A percentile compares a stretch with the other conserved stretches of the same genome.
Conservation (phyloP, 2,888 invertebrate genomes). For the Zygaena filipendulae region DNA sequence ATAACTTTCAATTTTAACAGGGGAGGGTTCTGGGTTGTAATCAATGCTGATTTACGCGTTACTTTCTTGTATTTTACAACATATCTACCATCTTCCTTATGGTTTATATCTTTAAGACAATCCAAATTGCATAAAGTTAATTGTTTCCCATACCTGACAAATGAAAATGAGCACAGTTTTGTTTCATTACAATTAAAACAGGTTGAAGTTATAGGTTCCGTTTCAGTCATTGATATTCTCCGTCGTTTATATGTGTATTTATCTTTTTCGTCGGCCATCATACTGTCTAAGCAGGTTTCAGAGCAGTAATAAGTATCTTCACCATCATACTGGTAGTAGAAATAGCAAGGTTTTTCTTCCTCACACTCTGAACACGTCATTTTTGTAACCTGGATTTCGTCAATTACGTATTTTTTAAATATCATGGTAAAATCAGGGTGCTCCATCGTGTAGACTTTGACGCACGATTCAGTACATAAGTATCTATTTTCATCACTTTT, state of each 20-base stretch:
- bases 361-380: slow-evolving; percentile 51
- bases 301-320: slow-evolving; percentile 65
- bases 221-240: slow-evolving; percentile 53
- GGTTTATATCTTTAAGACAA: slow-evolving; percentile 66
- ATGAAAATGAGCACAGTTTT: slow-evolving; percentile 53
- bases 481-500: slow-evolving; percentile 35
- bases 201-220: slow-evolving; percentile 27
- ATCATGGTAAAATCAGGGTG: slow-evolving; percentile 36
- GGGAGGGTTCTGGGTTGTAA: slow-evolving; percentile 27
- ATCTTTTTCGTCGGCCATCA: slow-evolving; percentile 63
- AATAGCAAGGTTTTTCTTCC: slow-evolving; percentile 48
- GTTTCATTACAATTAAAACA: slow-evolving; percentile 63
- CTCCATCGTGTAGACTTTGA: slow-evolving; percentile 44
- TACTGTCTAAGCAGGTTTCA: slow-evolving; percentile 57
- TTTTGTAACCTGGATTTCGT: slow-evolving; percentile 38
- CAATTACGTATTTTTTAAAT: slow-evolving; percentile 44
- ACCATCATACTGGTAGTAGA: slow-evolving; percentile 53
- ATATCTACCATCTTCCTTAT: slow-evolving; percentile 44
- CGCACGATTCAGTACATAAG: slow-evolving; percentile 61
- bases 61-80: slow-evolving; percentile 31
- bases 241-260: slow-evolving; percentile 65
- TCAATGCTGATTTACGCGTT: slow-evolving; percentile 17
- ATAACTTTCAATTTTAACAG: slow-evolving; percentile 58
- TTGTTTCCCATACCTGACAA: slow-evolving; percentile 58
- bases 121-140: slow-evolving; percentile 64